Percentiles rank a stretch among this genome's conserved stretches.
phyloP scores from a whole-genome alignment of 2,113 vertebrate species.

The Hydrolagus affinis region DNA sequence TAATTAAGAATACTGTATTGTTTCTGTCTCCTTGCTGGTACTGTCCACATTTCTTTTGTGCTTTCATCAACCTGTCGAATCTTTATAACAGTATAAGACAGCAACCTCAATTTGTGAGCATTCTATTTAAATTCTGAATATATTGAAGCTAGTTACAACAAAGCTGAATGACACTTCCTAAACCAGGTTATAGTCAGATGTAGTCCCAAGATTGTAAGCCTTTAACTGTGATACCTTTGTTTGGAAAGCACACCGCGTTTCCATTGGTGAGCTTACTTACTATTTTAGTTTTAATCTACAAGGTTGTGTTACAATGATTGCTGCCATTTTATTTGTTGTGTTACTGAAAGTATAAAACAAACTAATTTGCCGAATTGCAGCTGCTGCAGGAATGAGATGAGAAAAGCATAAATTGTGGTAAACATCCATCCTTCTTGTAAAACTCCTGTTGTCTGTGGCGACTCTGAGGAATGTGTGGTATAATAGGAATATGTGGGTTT shows the following conservation, averaged over 20 bases:
- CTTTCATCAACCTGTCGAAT: too few species aligned
- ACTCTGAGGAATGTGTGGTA: conserved; percentile 65
- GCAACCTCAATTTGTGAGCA: too few species aligned
- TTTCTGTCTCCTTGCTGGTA: too few species aligned
- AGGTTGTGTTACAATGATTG: too few species aligned
- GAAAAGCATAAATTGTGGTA: neutral
- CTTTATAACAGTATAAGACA: too few species aligned
- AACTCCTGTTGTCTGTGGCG: conserved; percentile 97
- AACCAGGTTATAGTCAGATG: neutral
- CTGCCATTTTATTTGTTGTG: neutral
- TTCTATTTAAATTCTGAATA: too few species aligned
- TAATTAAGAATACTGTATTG: too few species aligned
- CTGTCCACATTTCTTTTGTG: too few species aligned
- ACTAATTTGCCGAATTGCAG: conserved; percentile 11
- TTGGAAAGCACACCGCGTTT: neutral
- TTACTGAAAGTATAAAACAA: neutral
- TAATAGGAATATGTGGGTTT: too few species aligned
- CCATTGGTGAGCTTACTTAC: neutral
- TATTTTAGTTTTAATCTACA: too few species aligned
- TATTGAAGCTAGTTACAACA: too few species aligned
- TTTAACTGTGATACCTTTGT: neutral
- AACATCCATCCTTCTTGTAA: conserved; percentile 97
- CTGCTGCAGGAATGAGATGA: conserved; percentile 37
- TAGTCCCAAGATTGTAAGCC: neutral
- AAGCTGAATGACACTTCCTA: neutral